Conservation (phyloP, 2,113 vertebrate species). For the Hylia prasina region DNA sequence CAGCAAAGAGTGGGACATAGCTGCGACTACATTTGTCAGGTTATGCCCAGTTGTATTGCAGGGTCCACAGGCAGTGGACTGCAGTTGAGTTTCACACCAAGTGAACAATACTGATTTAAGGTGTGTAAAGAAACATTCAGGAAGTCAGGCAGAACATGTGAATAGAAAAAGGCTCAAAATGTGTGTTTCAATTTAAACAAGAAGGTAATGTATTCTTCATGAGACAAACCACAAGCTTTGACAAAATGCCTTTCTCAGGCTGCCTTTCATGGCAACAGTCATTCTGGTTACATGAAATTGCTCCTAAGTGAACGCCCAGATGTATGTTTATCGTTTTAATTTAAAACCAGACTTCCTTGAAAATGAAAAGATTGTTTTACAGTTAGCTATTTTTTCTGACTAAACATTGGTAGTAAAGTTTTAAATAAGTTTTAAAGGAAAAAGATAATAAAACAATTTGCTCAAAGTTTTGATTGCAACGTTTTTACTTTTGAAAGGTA, state of each 20-base stretch:
- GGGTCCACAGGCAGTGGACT: background rate
- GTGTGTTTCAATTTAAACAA: background rate
- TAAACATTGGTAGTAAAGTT: background rate
- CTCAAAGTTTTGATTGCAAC: background rate
- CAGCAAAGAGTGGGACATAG: background rate
- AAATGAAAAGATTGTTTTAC: background rate
- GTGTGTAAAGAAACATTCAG: background rate
- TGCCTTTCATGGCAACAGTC: background rate
- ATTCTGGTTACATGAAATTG: conserved; percentile 6
- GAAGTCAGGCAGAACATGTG: background rate
- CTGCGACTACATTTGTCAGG: background rate
- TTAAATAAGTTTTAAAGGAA: background rate
- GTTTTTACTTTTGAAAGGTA: background rate
- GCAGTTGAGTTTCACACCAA: background rate
- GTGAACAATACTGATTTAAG: background rate
- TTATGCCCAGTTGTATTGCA: background rate
- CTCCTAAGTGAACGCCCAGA: conserved; percentile 16
- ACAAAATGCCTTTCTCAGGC: conserved; percentile 2
- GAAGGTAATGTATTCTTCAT: background rate
- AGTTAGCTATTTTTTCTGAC: conserved; percentile 12
- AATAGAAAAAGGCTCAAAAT: background rate
- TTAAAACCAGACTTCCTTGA: conserved; percentile 22
- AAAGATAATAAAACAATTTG: background rate
- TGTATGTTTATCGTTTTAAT: conserved; percentile 25
- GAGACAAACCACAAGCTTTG: background rate